A percentile compares a stretch with the other conserved stretches of the same genome.
Evolutionary conservation across 2,797 vertebrate genomes (phyloP).

Genomic region (Miichthys miiuy): DNA sequence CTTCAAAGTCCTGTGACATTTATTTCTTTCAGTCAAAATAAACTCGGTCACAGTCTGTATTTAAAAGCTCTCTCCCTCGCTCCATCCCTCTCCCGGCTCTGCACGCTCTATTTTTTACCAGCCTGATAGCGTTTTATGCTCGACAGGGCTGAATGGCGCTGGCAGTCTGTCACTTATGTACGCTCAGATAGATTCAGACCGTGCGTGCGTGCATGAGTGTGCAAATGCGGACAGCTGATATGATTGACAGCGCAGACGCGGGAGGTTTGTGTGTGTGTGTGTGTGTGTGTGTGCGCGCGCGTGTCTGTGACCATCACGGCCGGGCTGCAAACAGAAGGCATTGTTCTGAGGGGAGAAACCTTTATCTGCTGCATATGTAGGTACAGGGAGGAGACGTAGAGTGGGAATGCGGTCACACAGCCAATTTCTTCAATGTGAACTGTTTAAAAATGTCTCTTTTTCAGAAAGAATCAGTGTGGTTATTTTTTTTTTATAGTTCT

Average conservation of each 20-base stretch:
- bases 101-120: slow-evolving; percentile 61
- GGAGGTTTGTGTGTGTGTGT: slow-evolving; percentile 13
- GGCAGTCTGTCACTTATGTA: slow-evolving; percentile 69
- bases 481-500: background rate
- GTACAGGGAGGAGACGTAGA: background rate
- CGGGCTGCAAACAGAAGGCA: slow-evolving; percentile 23
- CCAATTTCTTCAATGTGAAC: background rate
- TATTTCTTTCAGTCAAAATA: slow-evolving; percentile 55
- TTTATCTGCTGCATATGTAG: slow-evolving; percentile 26
- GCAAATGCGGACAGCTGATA: slow-evolving; percentile 63
- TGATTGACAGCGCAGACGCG: slow-evolving; percentile 59
- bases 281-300: slow-evolving; percentile 19
- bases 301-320: slow-evolving; percentile 18
- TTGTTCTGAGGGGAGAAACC: slow-evolving; percentile 36
- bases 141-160: slow-evolving; percentile 62
- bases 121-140: slow-evolving; percentile 62
- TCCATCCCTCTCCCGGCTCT: background rate
- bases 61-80: slow-evolving; percentile 39
- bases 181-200: slow-evolving; percentile 55
- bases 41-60: slow-evolving; percentile 42
- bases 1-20: slow-evolving; percentile 45
- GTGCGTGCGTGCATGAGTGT: slow-evolving; percentile 32
- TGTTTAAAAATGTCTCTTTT: background rate
- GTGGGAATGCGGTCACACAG: background rate
- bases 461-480: background rate